Evolutionary conservation across 2,888 invertebrate genomes (phyloP), one percentile per base, ranked within the genome.

Genomic region (Apomyelois bistriatella): DNA sequence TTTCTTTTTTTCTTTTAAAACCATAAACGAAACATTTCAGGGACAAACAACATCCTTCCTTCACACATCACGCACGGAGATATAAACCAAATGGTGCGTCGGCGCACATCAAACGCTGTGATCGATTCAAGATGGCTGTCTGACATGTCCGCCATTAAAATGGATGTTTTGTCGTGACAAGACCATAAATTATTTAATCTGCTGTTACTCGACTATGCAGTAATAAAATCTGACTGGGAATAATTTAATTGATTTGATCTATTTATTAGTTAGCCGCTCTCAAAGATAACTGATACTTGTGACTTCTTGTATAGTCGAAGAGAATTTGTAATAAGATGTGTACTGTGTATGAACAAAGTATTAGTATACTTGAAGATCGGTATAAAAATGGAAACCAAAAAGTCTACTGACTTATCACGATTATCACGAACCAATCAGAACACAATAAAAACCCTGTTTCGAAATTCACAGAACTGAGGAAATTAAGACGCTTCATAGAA

Each of bases 51-150:
- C 32, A 46, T 32, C 30, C 46, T 46, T 15, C 13, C 32, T 46
- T 35, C 10, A 46, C 12, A 43, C 8, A 13, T 22, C 22, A 22
- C 43, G 43, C 7, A 0, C 3, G 16, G 16, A 46, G 32, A 46
- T 8, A 13, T n/a, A 46, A 46, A 32, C 15, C 35, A 46, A 46
- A 46, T 12, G 30, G 46, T 35, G 46, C 32, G 46, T 15, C 46
- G 46, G 46, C 46, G 32, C 46, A 35, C 30, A 46, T 46, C 46
- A 46, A 46, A 46, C 32, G 16, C n/a, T 6, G 32, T 46, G 32
- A 46, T 46, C 15, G 46, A 46, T 46, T 46, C 46, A 46, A 46
- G 46, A 46, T 46, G 46, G 46, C 46, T 28, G 46, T 15, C 32
- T 30, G 16, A 46, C 35, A 16, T 32, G 30, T 13, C 30, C 8